phyloP scores from a whole-genome alignment of 2,797 vertebrate genomes.

The Acanthurus lineatus region DNA sequence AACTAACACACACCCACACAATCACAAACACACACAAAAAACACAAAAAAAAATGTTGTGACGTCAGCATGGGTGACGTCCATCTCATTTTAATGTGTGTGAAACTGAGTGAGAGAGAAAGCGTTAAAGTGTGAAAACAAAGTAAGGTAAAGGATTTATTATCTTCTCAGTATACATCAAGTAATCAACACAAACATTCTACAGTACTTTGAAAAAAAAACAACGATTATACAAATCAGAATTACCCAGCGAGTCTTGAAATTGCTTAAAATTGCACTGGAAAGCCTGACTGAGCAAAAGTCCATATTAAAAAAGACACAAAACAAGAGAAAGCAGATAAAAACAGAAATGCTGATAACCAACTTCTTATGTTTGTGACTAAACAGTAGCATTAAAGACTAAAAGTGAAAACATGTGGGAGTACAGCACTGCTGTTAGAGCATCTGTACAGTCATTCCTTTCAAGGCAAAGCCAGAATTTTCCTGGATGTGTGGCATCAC shows the following conservation, averaged over 20 bases:
- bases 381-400: slow-evolving; percentile 76
- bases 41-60: slow-evolving; percentile 54
- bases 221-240: slow-evolving; percentile 69
- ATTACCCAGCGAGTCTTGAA: slow-evolving; percentile 62
- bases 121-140: slow-evolving; percentile 51
- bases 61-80: slow-evolving; percentile 24
- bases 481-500: slow-evolving; percentile 59
- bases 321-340: slow-evolving; percentile 49
- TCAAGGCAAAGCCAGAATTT: slow-evolving; percentile 75
- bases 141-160: slow-evolving; percentile 75
- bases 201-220: slow-evolving; percentile 81
- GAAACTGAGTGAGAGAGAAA: slow-evolving; percentile 5
- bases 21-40: too few relatives aligned
- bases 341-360: slow-evolving; percentile 53
- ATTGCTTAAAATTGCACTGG: slow-evolving; percentile 50
- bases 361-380: slow-evolving; percentile 61
- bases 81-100: background rate
- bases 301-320: slow-evolving; percentile 58
- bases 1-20: too few relatives aligned
- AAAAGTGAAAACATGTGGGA: slow-evolving; percentile 71
- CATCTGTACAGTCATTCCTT: slow-evolving; percentile 71
- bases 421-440: slow-evolving; percentile 64
- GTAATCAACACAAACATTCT: slow-evolving; percentile 71
- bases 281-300: slow-evolving; percentile 56
- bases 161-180: slow-evolving; percentile 68